phyloP scores from a whole-genome alignment of 92 coral and sea anemone genomes.

The Desmophyllum pertusum region DNA sequence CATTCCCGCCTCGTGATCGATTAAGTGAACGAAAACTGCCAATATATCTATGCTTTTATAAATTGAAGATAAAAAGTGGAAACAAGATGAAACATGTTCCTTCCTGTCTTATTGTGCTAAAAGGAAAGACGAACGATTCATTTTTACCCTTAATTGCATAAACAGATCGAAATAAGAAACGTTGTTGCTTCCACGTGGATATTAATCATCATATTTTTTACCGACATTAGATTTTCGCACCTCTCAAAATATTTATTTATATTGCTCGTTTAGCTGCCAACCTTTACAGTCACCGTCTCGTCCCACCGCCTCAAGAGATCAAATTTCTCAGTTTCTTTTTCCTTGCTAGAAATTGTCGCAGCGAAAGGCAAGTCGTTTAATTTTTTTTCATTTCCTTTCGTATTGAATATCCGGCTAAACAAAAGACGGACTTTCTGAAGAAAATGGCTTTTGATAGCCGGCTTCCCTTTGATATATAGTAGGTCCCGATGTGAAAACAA shows the following conservation, averaged over 20 bases:
- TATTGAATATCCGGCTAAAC: conserved; percentile 6
- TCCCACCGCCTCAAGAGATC: neutral
- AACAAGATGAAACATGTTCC: neutral
- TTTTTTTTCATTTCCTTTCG: conserved; percentile 4
- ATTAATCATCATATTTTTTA: neutral
- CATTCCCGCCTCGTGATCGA: neutral
- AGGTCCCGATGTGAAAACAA: neutral
- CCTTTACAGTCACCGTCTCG: neutral
- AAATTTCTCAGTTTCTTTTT: neutral
- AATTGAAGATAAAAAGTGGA: neutral
- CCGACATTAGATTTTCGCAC: conserved; percentile 1
- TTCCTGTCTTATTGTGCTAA: neutral
- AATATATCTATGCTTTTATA: neutral
- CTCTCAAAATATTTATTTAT: neutral
- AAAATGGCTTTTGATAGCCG: neutral
- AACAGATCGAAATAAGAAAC: conserved; percentile 8
- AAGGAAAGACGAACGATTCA: neutral
- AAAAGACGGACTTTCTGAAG: neutral
- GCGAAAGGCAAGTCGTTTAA: neutral
- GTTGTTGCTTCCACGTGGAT: neutral
- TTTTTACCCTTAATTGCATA: neutral
- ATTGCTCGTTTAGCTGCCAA: neutral
- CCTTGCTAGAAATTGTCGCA: neutral
- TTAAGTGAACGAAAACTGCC: neutral
- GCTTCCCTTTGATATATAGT: neutral